Base-by-base conservation (phyloP, 1,140 invertebrate genomes). In the Apocrypta bakeri region DNA sequence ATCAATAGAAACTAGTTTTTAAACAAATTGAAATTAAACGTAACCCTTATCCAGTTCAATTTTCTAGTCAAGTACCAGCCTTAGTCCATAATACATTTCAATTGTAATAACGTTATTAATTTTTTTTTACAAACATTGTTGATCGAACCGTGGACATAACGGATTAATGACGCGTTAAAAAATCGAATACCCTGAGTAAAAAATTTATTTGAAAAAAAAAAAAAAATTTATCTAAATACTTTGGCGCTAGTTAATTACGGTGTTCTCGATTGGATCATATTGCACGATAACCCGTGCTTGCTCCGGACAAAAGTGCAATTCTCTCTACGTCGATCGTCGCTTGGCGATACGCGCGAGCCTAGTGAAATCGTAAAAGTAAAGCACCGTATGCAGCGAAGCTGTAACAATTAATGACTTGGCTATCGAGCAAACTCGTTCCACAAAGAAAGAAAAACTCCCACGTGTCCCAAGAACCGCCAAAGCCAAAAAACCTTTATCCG, bases 401-500 rank as follows among this genome's bases (percentile, higher is more conserved):
- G 9, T 29, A 29, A 66, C 63, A 25, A 29, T 66, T 66, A 66
- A 66, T 66, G 24, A 66, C 63, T 11, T 11, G 63, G 12, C n/a
- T 25, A 66, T 66, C 63, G n/a, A 17, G 63, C 63, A 25, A 29
- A 29, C 63, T 24, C 25, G 63, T 66, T 66, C 2, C 27, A 7
- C 0, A 14, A 25, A 2, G 24, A 17, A 14, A 69, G 7, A 71
- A 31, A 71, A 71, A 21, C 68, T 33, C 27, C 68, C 68, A 29
- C 31, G 31, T 29, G 68, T 56, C 14, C 9, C n/a, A 9, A 25
- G 37, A 64, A 37, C 25, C 12, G 24, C 17, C 11, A 31, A 27
- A 79, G 66, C 66, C 77, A 79, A 79, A 80, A 80, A 80, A 80
- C 42, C 42, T 48, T 79, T 72, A 79, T 72, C 78, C 17, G 79